These are phyloP conservation scores for Mixornis gularis DNA, from an alignment of 2,113 vertebrate genomes.

Conservation along the genomic window DNA sequence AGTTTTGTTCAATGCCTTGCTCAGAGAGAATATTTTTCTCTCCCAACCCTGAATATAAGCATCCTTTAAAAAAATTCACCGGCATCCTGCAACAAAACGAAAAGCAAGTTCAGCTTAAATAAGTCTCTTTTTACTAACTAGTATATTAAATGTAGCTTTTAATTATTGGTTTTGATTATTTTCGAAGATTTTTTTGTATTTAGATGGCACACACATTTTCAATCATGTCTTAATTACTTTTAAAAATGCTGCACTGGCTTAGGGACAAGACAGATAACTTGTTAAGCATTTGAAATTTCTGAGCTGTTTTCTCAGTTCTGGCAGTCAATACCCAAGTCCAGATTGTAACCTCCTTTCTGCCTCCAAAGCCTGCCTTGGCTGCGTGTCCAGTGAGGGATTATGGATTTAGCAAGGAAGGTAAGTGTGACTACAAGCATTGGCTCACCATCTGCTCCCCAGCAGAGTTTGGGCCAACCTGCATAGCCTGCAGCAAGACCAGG, in stretches of 20 bases:
- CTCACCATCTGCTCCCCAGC: conserved; percentile 99
- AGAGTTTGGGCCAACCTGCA: conserved; percentile 98
- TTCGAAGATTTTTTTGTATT: conserved; percentile 80
- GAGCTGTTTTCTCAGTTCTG: conserved; percentile 94
- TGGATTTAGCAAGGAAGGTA: conserved; percentile 99
- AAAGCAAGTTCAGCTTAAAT: conserved; percentile 60
- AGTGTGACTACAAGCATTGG: conserved; percentile 99
- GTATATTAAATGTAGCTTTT: conserved; percentile 74
- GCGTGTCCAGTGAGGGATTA: conserved; percentile 98
- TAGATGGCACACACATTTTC: conserved; percentile 88
- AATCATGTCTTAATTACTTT: conserved; percentile 99
- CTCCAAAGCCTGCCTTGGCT: conserved; percentile 99
- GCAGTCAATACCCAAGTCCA: conserved; percentile 92
- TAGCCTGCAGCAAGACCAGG: conserved; percentile 99
- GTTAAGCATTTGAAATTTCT: conserved; percentile 99
- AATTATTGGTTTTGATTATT: conserved; percentile 79
- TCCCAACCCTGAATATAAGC: conserved; percentile 39
- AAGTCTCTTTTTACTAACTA: conserved; percentile 56
- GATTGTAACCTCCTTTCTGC: conserved; percentile 99
- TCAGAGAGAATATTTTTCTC: conserved; percentile 47
- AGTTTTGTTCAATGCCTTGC: conserved; percentile 2
- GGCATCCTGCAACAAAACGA: conserved; percentile 5
- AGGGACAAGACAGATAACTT: conserved; percentile 98
- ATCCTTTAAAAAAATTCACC: conserved; percentile 2
- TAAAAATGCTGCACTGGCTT: conserved; percentile 94